Evolutionary conservation across 2,888 invertebrate genomes (phyloP).

Genomic region (Tachina lurida): DNA sequence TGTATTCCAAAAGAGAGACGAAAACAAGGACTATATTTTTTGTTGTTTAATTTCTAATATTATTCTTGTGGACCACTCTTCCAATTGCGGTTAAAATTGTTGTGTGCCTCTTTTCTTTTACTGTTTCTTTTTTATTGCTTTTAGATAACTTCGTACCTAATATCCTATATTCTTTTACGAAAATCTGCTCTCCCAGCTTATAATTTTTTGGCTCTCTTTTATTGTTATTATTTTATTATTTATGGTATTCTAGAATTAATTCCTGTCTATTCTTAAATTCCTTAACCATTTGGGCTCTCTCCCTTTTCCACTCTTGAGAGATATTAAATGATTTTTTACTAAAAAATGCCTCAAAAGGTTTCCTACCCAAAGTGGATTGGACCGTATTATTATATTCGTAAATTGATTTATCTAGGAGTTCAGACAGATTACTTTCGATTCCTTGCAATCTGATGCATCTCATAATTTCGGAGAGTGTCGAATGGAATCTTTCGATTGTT

Average conservation of each 20-base stretch:
- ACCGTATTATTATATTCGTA: too few relatives aligned
- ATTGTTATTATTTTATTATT: too few relatives aligned
- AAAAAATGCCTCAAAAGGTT: not conserved
- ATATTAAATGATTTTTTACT: not conserved
- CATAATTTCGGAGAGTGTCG: not conserved
- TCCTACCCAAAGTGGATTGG: too few relatives aligned
- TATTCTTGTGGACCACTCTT: not conserved
- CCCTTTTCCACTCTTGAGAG: too few relatives aligned
- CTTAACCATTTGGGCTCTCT: too few relatives aligned
- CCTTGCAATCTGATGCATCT: not conserved
- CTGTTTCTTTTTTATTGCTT: too few relatives aligned
- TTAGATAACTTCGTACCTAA: too few relatives aligned
- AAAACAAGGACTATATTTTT: too few relatives aligned
- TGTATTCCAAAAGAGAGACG: too few relatives aligned
- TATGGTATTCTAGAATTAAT: too few relatives aligned
- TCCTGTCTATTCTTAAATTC: too few relatives aligned
- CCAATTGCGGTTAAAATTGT: not conserved
- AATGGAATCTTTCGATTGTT: not conserved
- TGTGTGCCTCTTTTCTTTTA: slow-evolving; percentile 9
- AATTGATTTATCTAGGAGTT: too few relatives aligned
- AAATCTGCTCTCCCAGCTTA: not conserved
- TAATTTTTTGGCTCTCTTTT: not conserved
- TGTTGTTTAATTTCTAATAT: not conserved
- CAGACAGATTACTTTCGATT: not conserved
- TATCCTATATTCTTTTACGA: not conserved